Base-by-base conservation (phyloP, 2,113 vertebrate genomes). In the Pseudorectes ferrugineus region DNA sequence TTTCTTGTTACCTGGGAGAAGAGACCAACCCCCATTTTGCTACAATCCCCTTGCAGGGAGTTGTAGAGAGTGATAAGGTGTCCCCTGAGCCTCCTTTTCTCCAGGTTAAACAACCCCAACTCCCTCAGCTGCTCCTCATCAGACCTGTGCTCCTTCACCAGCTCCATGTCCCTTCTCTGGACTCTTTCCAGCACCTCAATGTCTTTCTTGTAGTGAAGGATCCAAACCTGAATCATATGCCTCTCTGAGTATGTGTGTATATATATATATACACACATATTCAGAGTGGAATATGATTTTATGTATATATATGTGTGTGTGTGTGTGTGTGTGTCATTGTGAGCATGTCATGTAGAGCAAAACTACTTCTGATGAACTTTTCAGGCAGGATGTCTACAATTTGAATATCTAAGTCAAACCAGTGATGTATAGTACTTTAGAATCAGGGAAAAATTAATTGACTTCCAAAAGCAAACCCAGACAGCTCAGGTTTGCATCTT, bases 91-190 rank as follows among this genome's bases (percentile, higher is more conserved):
- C 26, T 57, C 11, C 18, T 36, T 61, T 89, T 55, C 21, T 57
- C 20, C 57, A 61, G 29, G 9, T 11, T 54, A n/a, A 73, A 68
- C 17, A 26, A 2, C 4, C 8, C 14, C 33, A 46, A 12, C 23
- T 88, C 9, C 46, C 10, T 65, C 40, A 82, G 29, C 14, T 1
- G 2, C 7, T 61, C 16, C 26, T 83, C 31, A 14, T 45, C 11
- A 24, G 29, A 66, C 22, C 25, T 55, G 24, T 52, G 2, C 18
- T 79, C 51, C 15, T 65, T 65, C 23, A 19, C 3, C 43, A 65
- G 18, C 13, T 73, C 49, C 0, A 0, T 17, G 26, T 14, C 1
- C 5, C 23, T 81, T 65, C 33, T 65, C 9, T 81, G 26, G 23
- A 42, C 6, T 8, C 1, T 0, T 14, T 68, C 14, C 20, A 73